A percentile compares a stretch with the other conserved stretches of the same genome.
phyloP scores from a whole-genome alignment of 2,888 invertebrate species.

The Clostera curtula region DNA sequence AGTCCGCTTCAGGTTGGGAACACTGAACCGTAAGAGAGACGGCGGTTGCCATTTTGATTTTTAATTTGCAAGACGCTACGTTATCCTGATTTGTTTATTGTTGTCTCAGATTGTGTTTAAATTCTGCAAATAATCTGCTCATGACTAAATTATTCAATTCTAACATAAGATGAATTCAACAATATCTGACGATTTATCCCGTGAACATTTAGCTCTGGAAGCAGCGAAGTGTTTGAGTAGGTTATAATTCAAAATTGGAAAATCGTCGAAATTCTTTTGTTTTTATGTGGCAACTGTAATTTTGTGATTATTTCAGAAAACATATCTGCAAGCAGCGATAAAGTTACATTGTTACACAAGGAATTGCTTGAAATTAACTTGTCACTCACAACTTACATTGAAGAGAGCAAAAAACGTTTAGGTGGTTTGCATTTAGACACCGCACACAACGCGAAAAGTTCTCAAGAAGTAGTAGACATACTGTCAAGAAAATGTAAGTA shows the following conservation, averaged over 20 bases:
- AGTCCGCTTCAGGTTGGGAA: no score
- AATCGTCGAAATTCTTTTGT: slow-evolving; percentile 40
- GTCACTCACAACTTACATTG: slow-evolving; percentile 55
- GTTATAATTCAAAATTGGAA: slow-evolving; percentile 62
- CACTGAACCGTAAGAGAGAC: no score
- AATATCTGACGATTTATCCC: slow-evolving; percentile 53
- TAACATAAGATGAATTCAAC: slow-evolving; percentile 65
- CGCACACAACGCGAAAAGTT: slow-evolving; percentile 49
- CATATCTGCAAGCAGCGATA: slow-evolving; percentile 47
- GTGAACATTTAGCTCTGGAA: slow-evolving; percentile 53
- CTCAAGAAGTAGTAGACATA: slow-evolving; percentile 54
- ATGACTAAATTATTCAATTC: slow-evolving; percentile 28
- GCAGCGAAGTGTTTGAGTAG: slow-evolving; percentile 59
- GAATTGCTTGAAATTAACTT: slow-evolving; percentile 65
- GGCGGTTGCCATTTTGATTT: slow-evolving; percentile 7
- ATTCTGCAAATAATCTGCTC: no score
- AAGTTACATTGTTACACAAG: slow-evolving; percentile 48
- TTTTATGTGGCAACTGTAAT: slow-evolving; percentile 23
- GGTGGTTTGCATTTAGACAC: slow-evolving; percentile 41
- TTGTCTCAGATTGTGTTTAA: slow-evolving; percentile 11
- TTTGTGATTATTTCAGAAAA: slow-evolving; percentile 49
- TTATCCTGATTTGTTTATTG: slow-evolving; percentile 13
- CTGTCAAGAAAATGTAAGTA: slow-evolving; percentile 51
- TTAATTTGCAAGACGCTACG: slow-evolving; percentile 11
- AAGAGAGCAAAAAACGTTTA: slow-evolving; percentile 53